These are phyloP conservation scores for Trogon surrucura DNA, from an alignment of 2,113 vertebrate species.

Conservation along the genomic window DNA sequence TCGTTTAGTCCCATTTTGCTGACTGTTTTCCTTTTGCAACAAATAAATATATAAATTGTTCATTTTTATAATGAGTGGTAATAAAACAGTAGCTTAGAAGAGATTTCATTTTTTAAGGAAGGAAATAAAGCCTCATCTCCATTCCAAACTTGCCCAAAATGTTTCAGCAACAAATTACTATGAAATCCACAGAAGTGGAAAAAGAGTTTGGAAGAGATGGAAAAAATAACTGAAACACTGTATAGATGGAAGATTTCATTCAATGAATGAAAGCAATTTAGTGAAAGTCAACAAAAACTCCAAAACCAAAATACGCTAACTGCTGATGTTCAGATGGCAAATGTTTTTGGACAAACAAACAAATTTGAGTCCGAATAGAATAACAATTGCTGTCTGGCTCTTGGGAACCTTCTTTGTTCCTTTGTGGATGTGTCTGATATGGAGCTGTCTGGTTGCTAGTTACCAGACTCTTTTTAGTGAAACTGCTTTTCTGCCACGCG, in stretches of 20 bases:
- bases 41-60: not conserved
- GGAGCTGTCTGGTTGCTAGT: not conserved
- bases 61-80: not conserved
- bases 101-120: no score
- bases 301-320: not conserved
- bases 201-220: not conserved
- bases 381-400: not conserved
- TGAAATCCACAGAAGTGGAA: not conserved
- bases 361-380: not conserved
- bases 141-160: not conserved
- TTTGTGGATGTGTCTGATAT: rapidly evolving
- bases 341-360: not conserved
- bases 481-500: not conserved
- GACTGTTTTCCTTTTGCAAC: not conserved
- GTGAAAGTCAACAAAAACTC: not conserved
- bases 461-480: not conserved
- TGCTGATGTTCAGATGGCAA: not conserved
- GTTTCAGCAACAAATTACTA: not conserved
- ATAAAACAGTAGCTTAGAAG: not conserved
- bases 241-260: not conserved
- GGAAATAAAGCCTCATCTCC: not conserved
- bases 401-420: not conserved
- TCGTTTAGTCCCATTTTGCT: not conserved
- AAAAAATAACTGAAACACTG: not conserved
- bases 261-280: not conserved